These are phyloP conservation scores for Amphiprion percula DNA, from an alignment of 2,113 vertebrate species.

Conservation along the genomic window DNA sequence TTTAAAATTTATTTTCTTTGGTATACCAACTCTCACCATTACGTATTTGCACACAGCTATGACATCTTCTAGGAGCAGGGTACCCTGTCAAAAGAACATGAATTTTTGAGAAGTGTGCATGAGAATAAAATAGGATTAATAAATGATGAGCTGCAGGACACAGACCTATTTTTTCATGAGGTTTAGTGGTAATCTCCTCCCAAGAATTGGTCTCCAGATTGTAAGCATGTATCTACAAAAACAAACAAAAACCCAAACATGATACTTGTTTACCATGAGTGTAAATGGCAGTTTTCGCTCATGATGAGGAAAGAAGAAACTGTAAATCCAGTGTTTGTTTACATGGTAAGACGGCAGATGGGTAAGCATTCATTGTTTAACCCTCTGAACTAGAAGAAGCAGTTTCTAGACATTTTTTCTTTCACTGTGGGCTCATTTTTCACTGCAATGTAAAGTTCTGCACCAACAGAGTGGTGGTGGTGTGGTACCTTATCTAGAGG, in stretches of 20 bases:
- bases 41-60: slow-evolving; percentile 98
- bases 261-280: background rate
- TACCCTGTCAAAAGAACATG: slow-evolving; percentile 86
- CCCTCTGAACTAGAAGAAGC: no score
- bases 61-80: slow-evolving; percentile 95
- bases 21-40: slow-evolving; percentile 85
- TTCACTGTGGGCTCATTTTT: no score
- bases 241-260: background rate
- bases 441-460: no score
- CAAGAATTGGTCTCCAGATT: slow-evolving; percentile 98
- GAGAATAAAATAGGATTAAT: background rate
- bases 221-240: slow-evolving; percentile 93
- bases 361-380: no score
- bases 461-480: no score
- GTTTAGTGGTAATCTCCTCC: slow-evolving; percentile 96
- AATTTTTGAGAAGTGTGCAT: slow-evolving; percentile 2
- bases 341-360: no score
- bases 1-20: background rate
- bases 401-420: no score
- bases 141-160: slow-evolving; percentile 3
- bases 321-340: background rate
- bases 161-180: slow-evolving; percentile 95
- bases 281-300: background rate
- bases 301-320: no score
- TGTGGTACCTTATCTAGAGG: slow-evolving; percentile 94